Conservation (phyloP, 2,797 vertebrate species). For the Neosalanx taihuensis region DNA sequence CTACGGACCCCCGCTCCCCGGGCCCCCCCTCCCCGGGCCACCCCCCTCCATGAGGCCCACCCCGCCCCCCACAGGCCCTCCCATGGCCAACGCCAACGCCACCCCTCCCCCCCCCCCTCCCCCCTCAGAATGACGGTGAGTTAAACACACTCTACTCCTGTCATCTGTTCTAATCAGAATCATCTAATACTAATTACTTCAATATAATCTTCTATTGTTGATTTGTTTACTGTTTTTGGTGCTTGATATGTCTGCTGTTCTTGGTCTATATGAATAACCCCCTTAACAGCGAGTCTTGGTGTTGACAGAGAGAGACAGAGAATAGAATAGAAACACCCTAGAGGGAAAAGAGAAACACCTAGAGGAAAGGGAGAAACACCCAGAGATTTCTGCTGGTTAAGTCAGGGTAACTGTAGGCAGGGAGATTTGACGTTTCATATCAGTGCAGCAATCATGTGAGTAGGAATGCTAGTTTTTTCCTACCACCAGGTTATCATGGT, state of each 20-base stretch:
- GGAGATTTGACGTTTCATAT: no score
- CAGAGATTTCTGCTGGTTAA: background rate
- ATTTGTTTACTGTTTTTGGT: background rate
- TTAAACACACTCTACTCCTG: background rate
- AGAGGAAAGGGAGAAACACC: no score
- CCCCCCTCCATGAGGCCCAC: conserved; percentile 65
- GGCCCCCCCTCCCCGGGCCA: conserved; percentile 64
- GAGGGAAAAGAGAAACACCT: no score
- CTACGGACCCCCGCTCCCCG: conserved; percentile 67
- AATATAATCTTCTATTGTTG: no score
- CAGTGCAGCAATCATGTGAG: background rate
- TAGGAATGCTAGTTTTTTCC: background rate
- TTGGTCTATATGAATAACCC: no score
- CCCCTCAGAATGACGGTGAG: conserved; percentile 76
- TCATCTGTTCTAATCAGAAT: background rate
- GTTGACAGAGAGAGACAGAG: no score
- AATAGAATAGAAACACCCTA: no score
- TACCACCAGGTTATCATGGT: conserved; percentile 8
- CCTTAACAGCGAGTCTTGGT: no score
- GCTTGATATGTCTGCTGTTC: background rate
- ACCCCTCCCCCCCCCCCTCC: conserved; percentile 55
- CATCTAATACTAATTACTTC: no score
- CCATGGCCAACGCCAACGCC: conserved; percentile 49
- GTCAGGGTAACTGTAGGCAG: no score
- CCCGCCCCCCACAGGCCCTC: conserved; percentile 58